Evolutionary conservation across 2,797 vertebrate genomes (phyloP).

Genomic region (Gouania willdenowi): DNA sequence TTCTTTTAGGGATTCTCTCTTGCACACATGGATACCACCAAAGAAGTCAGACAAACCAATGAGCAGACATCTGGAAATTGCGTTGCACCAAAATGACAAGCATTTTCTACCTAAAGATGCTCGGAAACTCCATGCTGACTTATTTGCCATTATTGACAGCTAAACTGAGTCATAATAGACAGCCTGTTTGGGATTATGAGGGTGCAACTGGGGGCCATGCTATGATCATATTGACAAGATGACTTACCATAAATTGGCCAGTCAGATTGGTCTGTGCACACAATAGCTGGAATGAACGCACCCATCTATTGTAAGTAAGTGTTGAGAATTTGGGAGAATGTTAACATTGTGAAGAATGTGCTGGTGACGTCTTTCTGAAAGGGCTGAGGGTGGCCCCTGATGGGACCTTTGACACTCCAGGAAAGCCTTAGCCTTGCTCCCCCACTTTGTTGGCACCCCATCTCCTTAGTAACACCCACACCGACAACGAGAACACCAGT

Average conservation of each 20-base stretch:
- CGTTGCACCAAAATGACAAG: background rate
- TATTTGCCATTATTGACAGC: constrained; percentile 62
- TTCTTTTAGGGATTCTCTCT: constrained; percentile 7
- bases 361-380: constrained; percentile 66
- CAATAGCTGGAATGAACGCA: constrained; percentile 41
- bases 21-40: background rate
- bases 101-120: constrained; percentile 4
- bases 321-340: constrained; percentile 72
- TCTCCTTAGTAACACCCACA: constrained; percentile 45
- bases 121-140: constrained; percentile 28
- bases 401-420: constrained; percentile 71
- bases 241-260: constrained; percentile 61
- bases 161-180: constrained; percentile 55
- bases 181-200: constrained; percentile 62
- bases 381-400: constrained; percentile 48
- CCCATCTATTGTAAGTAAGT: constrained; percentile 63
- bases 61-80: background rate
- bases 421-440: constrained; percentile 44
- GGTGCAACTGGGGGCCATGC: constrained; percentile 58
- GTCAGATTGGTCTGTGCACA: constrained; percentile 49
- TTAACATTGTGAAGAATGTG: constrained; percentile 77
- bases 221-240: constrained; percentile 61
- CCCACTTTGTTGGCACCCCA: constrained; percentile 17
- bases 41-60: too few relatives aligned
- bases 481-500: constrained; percentile 31